A percentile compares a stretch with the other conserved stretches of the same genome.
These are phyloP conservation scores for Augochlora pura DNA, from an alignment of 1,140 invertebrate genomes.

Conservation along the genomic window DNA sequence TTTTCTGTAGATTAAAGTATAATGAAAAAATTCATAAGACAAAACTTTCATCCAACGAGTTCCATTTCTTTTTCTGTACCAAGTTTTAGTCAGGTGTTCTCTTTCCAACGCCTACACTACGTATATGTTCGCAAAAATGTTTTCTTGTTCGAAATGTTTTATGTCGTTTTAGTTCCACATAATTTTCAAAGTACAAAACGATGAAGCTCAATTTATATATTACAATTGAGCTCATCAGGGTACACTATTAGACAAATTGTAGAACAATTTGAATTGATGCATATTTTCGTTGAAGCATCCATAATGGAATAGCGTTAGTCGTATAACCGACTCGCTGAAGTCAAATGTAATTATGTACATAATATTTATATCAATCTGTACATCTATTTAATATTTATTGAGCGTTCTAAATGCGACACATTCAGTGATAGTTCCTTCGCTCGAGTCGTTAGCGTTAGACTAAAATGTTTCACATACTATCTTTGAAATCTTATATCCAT, in stretches of 20 bases:
- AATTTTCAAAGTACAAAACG: conserved; percentile 39
- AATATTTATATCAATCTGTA: conserved; percentile 48
- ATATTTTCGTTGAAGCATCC: conserved; percentile 23
- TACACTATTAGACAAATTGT: conserved; percentile 31
- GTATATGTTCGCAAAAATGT: conserved; percentile 16
- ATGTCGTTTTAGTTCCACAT: conserved; percentile 17
- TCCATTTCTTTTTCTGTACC: background rate
- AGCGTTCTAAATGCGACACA: conserved; percentile 11
- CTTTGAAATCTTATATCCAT: background rate
- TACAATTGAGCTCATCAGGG: conserved; percentile 12
- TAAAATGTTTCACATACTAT: background rate
- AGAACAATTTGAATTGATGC: conserved; percentile 24
- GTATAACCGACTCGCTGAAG: conserved; percentile 5
- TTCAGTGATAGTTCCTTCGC: conserved; percentile 38
- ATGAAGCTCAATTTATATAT: conserved; percentile 7
- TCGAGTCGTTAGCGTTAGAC: conserved; percentile 25
- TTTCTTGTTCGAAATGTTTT: conserved; percentile 7
- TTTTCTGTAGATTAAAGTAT: background rate
- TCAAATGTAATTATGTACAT: conserved; percentile 58
- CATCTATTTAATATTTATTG: conserved; percentile 65
- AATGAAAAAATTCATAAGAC: background rate
- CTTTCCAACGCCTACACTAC: background rate
- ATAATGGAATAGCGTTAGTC: conserved; percentile 14
- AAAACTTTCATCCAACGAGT: background rate
- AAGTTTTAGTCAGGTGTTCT: background rate